phyloP scores from a whole-genome alignment of 2,113 vertebrate species.

The Desmodus rotundus region DNA sequence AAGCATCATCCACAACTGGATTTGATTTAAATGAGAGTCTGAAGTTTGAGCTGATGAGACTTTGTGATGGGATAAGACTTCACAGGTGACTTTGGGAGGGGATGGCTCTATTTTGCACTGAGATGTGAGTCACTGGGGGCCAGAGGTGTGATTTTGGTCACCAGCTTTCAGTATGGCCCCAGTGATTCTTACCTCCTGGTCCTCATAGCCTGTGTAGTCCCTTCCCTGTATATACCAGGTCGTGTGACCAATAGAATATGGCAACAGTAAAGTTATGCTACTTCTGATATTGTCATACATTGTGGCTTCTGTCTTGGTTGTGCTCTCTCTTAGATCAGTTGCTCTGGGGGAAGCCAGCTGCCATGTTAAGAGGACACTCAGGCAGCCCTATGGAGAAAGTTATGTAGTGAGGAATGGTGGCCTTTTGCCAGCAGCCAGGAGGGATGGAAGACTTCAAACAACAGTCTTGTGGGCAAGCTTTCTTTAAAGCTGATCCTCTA shows the following conservation, averaged over 20 bases:
- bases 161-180: not conserved
- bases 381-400: not conserved
- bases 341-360: not conserved
- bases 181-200: not conserved
- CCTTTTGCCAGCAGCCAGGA: not conserved
- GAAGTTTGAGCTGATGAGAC: not conserved
- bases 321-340: not conserved
- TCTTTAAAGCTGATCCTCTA: not conserved
- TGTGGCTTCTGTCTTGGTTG: not conserved
- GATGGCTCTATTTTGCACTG: not conserved
- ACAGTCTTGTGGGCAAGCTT: not conserved
- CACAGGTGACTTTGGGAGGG: not conserved
- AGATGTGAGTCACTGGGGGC: not conserved
- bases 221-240: not conserved
- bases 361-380: not conserved
- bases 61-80: not conserved
- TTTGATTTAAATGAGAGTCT: not conserved
- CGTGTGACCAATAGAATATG: not conserved
- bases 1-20: not conserved
- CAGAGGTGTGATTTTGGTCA: not conserved
- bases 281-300: not conserved
- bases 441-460: not conserved
- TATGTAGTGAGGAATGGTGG: not conserved
- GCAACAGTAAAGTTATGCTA: not conserved
- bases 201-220: not conserved